phyloP scores from a whole-genome alignment of 2,888 invertebrate species.

The Neuroscelio doddi region DNA sequence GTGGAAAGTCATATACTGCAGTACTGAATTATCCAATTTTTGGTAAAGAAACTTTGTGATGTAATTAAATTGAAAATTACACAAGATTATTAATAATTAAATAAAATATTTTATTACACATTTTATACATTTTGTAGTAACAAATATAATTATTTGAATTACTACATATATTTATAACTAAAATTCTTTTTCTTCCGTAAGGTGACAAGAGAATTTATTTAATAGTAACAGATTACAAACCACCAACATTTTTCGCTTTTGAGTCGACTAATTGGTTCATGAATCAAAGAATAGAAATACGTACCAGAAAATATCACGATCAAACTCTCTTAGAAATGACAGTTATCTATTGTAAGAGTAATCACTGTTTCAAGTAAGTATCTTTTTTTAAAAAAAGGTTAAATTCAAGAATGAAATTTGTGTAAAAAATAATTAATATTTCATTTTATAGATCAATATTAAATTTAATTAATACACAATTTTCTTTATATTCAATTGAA shows the following conservation, averaged over 20 bases:
- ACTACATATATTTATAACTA: too few species aligned
- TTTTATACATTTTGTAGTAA: neutral
- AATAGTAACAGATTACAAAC: slow-evolving; percentile 52
- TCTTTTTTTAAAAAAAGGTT: neutral
- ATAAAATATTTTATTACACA: too few species aligned
- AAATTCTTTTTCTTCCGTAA: slow-evolving; percentile 25
- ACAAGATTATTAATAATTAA: too few species aligned
- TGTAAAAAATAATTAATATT: neutral
- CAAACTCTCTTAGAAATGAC: slow-evolving; percentile 50
- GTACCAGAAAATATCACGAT: slow-evolving; percentile 48
- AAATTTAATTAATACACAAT: too few species aligned
- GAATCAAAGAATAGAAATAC: slow-evolving; percentile 54
- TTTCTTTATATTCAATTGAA: too few species aligned
- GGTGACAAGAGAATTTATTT: slow-evolving; percentile 49
- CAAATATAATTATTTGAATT: too few species aligned
- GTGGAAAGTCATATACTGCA: slow-evolving; percentile 56
- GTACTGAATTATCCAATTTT: slow-evolving; percentile 49
- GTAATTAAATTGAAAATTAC: too few species aligned
- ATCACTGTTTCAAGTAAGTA: slow-evolving; percentile 59
- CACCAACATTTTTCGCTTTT: slow-evolving; percentile 49
- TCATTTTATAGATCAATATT: too few species aligned
- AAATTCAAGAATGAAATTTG: neutral
- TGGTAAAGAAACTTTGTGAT: slow-evolving; percentile 43
- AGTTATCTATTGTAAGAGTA: slow-evolving; percentile 50
- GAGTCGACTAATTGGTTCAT: slow-evolving; percentile 52